A percentile compares a stretch with the other conserved stretches of the same genome.
These are phyloP conservation scores for Anastatus disparis DNA, from an alignment of 1,140 invertebrate genomes.

Conservation along the genomic window DNA sequence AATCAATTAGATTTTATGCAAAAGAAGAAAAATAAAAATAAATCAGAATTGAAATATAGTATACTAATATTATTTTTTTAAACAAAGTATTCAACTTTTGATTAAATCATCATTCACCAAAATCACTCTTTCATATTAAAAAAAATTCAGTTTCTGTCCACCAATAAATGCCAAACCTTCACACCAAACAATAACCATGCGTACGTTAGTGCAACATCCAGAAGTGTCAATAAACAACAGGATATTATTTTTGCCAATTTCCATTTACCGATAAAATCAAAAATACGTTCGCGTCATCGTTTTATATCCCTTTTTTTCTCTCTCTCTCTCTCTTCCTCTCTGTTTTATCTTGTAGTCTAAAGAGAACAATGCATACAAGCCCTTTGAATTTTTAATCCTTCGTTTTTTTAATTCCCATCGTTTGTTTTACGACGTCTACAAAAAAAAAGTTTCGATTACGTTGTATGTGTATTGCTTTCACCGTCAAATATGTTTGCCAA, in stretches of 20 bases:
- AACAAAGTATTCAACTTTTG: too few species aligned
- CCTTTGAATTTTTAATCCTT: slow-evolving; percentile 36
- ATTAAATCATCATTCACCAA: too few species aligned
- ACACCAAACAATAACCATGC: neutral
- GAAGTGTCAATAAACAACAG: slow-evolving; percentile 16
- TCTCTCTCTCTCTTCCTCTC: neutral
- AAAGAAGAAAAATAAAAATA: too few species aligned
- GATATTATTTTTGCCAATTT: slow-evolving; percentile 22
- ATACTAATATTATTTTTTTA: too few species aligned
- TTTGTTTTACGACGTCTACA: slow-evolving; percentile 31
- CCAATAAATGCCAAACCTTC: too few species aligned
- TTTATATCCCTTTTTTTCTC: slow-evolving; percentile 1
- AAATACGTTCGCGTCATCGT: slow-evolving; percentile 3
- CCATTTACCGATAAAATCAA: slow-evolving; percentile 34
- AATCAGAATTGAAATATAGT: too few species aligned
- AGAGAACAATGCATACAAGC: slow-evolving; percentile 22
- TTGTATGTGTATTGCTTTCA: slow-evolving; percentile 31
- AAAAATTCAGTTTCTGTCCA: too few species aligned
- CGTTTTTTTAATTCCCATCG: slow-evolving; percentile 26
- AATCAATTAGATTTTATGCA: too few species aligned
- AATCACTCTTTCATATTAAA: too few species aligned
- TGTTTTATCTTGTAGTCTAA: neutral
- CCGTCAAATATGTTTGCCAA: slow-evolving; percentile 8
- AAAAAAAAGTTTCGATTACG: too few species aligned
- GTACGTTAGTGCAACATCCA: neutral